Evolutionary conservation across 1,140 invertebrate species (phyloP).

Genomic region (Onthophagus taurus): DNA sequence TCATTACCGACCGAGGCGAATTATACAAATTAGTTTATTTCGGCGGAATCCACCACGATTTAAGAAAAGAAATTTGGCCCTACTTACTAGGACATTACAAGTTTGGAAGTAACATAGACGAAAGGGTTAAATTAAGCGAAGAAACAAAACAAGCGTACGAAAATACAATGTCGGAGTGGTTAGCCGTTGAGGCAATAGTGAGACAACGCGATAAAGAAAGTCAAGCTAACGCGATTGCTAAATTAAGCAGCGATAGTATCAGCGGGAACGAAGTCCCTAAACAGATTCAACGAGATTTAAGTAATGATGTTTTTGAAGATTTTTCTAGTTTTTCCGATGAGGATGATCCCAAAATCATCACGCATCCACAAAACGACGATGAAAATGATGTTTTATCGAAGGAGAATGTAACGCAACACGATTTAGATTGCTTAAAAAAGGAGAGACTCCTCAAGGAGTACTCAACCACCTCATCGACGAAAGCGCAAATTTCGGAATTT

Average conservation of each 20-base stretch:
- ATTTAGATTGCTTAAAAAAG: conserved; percentile 4
- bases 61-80: conserved; percentile 82
- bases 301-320: conserved; percentile 48
- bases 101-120: conserved; percentile 63
- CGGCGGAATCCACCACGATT: conserved; percentile 68
- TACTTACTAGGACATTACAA: conserved; percentile 81
- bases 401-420: conserved; percentile 16
- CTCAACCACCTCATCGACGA: conserved; percentile 5
- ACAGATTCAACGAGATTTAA: conserved; percentile 31
- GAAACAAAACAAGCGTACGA: conserved; percentile 67
- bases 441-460: not conserved
- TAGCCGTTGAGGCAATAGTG: conserved; percentile 87
- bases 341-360: conserved; percentile 35
- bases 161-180: conserved; percentile 88
- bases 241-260: conserved; percentile 47
- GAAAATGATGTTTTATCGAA: not conserved
- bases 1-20: conserved; percentile 55
- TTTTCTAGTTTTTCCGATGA: conserved; percentile 46
- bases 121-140: conserved; percentile 58
- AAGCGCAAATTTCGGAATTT: conserved; percentile 5
- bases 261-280: conserved; percentile 34
- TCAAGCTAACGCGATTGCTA: conserved; percentile 53
- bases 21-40: conserved; percentile 79
- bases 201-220: conserved; percentile 70
- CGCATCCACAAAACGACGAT: conserved; percentile 39